phyloP scores from a whole-genome alignment of 2,888 invertebrate species.

The Drosophila robusta region DNA sequence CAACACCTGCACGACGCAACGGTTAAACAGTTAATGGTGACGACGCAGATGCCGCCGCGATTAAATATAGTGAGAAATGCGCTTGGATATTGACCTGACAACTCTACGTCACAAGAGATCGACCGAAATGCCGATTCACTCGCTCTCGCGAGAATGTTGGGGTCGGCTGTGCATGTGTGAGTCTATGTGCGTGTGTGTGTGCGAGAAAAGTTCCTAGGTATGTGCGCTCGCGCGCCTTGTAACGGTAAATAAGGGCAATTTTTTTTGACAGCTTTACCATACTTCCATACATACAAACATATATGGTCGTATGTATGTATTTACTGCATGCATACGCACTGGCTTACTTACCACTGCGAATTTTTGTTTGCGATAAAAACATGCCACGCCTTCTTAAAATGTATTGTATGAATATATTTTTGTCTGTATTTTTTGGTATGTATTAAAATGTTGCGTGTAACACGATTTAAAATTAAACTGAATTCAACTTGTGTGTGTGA shows the following conservation, averaged over 20 bases:
- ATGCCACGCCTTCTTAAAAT: slow-evolving; percentile 46
- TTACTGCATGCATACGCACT: not conserved
- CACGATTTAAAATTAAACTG: slow-evolving; percentile 55
- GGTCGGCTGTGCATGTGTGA: slow-evolving; percentile 3
- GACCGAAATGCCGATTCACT: not conserved
- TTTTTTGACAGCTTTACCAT: slow-evolving; percentile 17
- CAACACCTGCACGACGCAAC: slow-evolving; percentile 5
- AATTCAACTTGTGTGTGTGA: slow-evolving; percentile 46
- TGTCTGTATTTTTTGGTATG: slow-evolving; percentile 44
- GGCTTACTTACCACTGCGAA: slow-evolving; percentile 58
- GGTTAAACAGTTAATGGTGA: slow-evolving; percentile 19
- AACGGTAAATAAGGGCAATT: slow-evolving; percentile 35
- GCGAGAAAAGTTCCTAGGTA: not conserved
- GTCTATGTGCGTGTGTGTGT: not conserved
- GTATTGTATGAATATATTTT: slow-evolving; percentile 40
- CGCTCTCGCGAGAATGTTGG: not conserved
- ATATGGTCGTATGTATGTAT: not conserved
- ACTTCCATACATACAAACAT: not conserved
- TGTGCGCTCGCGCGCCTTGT: slow-evolving; percentile 6
- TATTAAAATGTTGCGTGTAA: slow-evolving; percentile 51
- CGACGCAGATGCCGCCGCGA: not conserved
- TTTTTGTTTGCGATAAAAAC: slow-evolving; percentile 50
- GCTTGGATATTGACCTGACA: slow-evolving; percentile 3
- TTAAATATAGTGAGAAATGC: slow-evolving; percentile 2
- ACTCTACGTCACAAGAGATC: slow-evolving; percentile 3